Percentiles rank a stretch among this genome's conserved stretches.
Conservation (phyloP, 1,140 invertebrate species). For the Zaprionus nigranus region DNA sequence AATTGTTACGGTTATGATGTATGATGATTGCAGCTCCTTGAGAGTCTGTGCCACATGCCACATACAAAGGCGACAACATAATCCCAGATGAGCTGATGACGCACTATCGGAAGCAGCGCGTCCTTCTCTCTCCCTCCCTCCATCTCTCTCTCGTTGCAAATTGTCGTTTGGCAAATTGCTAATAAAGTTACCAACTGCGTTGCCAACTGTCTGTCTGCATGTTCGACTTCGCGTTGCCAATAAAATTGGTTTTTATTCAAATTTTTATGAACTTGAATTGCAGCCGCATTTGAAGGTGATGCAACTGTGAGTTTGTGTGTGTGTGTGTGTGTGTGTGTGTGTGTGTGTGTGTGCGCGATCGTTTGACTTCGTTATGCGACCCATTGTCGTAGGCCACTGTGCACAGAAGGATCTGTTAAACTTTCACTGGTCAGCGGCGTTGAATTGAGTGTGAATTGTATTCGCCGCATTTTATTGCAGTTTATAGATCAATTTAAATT, state of each 20-base stretch:
- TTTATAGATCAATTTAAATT: constrained; percentile 23
- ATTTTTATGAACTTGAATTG: constrained; percentile 57
- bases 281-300: constrained; percentile 35
- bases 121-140: neutral
- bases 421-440: constrained; percentile 29
- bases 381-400: constrained; percentile 31
- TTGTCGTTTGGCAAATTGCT: constrained; percentile 62
- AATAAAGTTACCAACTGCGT: constrained; percentile 61
- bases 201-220: constrained; percentile 17
- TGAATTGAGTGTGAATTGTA: constrained; percentile 9
- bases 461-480: neutral
- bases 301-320: neutral
- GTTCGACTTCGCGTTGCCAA: constrained; percentile 29
- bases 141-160: constrained; percentile 42
- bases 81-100: neutral
- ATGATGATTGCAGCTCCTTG: neutral
- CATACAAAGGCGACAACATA: neutral
- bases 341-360: constrained; percentile 19
- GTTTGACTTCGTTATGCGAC: constrained; percentile 28
- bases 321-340: constrained; percentile 15
- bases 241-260: constrained; percentile 62
- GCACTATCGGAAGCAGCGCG: neutral
- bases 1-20: constrained; percentile 4
- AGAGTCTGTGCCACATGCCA: neutral
- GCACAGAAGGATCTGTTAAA: constrained; percentile 38